These are phyloP conservation scores for Proteles cristata DNA, from an alignment of 2,113 vertebrate species.

Conservation along the genomic window DNA sequence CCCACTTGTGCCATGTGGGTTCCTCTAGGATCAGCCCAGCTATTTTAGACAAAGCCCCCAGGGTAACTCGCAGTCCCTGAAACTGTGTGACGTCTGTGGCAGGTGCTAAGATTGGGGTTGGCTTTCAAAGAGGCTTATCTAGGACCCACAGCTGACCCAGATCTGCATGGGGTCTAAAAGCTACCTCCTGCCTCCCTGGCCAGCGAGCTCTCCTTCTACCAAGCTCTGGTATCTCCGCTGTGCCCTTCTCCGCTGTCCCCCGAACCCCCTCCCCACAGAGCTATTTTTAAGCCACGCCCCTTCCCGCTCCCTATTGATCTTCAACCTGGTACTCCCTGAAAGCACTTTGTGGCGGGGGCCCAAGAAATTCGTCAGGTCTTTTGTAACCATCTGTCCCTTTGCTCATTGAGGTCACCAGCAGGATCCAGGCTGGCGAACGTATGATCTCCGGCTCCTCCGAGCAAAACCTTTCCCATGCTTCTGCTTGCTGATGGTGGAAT, in stretches of 20 bases:
- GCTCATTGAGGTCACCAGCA: conserved; percentile 50
- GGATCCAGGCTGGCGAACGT: neutral
- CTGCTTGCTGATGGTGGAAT: neutral
- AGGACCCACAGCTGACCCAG: neutral
- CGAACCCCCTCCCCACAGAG: neutral
- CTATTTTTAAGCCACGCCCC: neutral
- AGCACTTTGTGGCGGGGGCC: neutral
- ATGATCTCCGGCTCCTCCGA: neutral
- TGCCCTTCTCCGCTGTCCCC: neutral
- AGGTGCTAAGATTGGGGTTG: neutral
- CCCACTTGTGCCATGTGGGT: neutral
- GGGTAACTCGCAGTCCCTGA: neutral
- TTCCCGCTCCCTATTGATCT: conserved; percentile 24
- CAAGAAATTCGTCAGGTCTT: conserved; percentile 16
- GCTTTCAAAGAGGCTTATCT: neutral
- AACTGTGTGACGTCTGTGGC: accelerated
- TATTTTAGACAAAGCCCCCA: neutral
- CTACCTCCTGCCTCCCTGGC: neutral
- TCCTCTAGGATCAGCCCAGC: neutral
- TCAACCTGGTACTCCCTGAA: conserved; percentile 41
- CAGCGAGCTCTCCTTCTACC: neutral
- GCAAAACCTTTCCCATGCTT: neutral
- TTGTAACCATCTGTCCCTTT: conserved; percentile 71
- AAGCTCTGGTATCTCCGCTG: accelerated
- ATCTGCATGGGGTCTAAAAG: neutral